A percentile compares a stretch with the other conserved stretches of the same genome.
phyloP scores from a whole-genome alignment of 2,888 invertebrate species.

The Thera britannica region DNA sequence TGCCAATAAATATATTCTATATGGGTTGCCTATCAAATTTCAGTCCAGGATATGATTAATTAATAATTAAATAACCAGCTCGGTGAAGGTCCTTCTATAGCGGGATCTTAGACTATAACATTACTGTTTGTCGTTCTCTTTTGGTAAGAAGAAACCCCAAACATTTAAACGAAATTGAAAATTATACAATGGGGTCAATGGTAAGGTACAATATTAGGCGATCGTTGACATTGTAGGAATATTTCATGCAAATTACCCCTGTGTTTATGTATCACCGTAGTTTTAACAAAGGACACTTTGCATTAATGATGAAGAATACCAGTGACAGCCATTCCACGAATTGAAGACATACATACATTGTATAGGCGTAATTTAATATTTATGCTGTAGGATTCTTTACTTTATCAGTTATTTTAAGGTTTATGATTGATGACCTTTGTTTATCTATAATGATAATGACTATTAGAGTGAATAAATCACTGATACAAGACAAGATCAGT shows the following conservation, averaged over 20 bases:
- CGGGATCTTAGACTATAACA: no score
- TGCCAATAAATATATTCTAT: no score
- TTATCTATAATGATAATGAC: not conserved
- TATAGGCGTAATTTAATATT: not conserved
- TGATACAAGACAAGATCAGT: not conserved
- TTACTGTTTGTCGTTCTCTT: no score
- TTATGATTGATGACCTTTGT: not conserved
- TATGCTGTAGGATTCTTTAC: not conserved
- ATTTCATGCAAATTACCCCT: constrained; percentile 50
- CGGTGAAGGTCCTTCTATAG: no score
- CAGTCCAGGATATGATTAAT: no score
- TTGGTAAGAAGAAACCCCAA: no score
- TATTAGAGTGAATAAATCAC: not conserved
- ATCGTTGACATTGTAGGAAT: constrained; percentile 53
- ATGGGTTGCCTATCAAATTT: no score
- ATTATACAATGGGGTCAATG: not conserved
- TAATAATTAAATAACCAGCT: no score
- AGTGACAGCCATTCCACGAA: constrained; percentile 43
- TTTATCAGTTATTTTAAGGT: not conserved
- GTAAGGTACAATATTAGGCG: constrained; percentile 44
- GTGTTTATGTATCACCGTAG: constrained; percentile 47
- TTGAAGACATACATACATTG: constrained; percentile 6
- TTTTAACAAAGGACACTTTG: constrained; percentile 55
- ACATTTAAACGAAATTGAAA: no score
- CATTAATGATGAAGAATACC: constrained; percentile 48